Evolutionary conservation across 2,888 invertebrate species (phyloP).

Genomic region (Helicoverpa assulta): DNA sequence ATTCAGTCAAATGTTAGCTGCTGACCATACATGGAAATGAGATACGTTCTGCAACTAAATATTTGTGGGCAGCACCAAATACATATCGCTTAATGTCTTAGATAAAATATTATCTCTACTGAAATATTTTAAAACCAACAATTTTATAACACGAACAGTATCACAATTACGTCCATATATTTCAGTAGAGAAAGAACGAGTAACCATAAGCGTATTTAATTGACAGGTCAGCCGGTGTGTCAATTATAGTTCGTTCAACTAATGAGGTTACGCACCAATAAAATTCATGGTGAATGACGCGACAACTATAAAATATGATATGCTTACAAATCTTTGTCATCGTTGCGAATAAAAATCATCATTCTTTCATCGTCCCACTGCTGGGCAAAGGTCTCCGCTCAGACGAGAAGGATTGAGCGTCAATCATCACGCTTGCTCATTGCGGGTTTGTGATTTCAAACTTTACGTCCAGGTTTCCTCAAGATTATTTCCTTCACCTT

Average conservation of each 20-base stretch:
- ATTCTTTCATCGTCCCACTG: too few relatives aligned
- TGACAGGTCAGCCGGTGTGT: conserved; percentile 89
- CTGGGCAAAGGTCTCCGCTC: too few relatives aligned
- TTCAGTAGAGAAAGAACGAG: conserved; percentile 61
- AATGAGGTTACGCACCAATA: conserved; percentile 84
- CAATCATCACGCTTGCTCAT: too few relatives aligned
- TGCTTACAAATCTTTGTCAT: conserved; percentile 32
- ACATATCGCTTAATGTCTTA: not conserved
- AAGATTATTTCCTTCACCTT: too few relatives aligned
- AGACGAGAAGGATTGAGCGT: too few relatives aligned
- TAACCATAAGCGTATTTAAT: conserved; percentile 79
- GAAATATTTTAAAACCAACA: not conserved
- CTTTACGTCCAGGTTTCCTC: too few relatives aligned
- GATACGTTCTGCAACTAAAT: not conserved
- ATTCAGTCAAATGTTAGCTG: not conserved
- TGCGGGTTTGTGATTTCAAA: too few relatives aligned
- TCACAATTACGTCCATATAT: conserved; percentile 21
- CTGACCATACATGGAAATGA: conserved; percentile 1
- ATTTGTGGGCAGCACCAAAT: not conserved
- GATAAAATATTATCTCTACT: not conserved
- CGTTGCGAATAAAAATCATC: conserved; percentile 25
- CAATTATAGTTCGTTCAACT: conserved; percentile 88
- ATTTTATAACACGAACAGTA: conserved; percentile 8
- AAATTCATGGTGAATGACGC: conserved; percentile 75
- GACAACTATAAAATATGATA: conserved; percentile 56